Evolutionary conservation across 2,113 vertebrate genomes (phyloP).

Genomic region (Hemiscyllium ocellatum): DNA sequence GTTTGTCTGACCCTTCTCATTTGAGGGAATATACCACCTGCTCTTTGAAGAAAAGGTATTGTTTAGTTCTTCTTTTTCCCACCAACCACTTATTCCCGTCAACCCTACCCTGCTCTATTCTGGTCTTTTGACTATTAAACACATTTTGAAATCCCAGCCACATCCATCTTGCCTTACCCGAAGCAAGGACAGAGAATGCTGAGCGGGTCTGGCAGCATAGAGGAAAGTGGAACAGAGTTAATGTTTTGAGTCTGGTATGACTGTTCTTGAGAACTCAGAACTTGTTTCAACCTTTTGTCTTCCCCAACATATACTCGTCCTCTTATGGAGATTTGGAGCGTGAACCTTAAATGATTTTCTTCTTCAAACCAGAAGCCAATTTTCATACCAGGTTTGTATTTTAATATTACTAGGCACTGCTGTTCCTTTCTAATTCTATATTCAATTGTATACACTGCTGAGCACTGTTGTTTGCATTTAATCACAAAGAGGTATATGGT

Average conservation of each 20-base stretch:
- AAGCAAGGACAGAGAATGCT: too few relatives aligned
- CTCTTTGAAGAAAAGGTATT: too few relatives aligned
- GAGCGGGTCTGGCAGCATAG: too few relatives aligned
- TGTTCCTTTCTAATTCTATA: not conserved
- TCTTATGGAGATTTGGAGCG: not conserved
- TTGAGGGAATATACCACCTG: too few relatives aligned
- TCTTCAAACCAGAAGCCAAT: not conserved
- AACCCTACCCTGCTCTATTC: not conserved
- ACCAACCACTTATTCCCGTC: too few relatives aligned
- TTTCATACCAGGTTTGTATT: not conserved
- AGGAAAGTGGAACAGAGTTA: too few relatives aligned
- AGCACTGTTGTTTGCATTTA: not conserved
- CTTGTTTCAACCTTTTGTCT: too few relatives aligned
- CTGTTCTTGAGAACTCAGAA: too few relatives aligned
- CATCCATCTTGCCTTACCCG: not conserved
- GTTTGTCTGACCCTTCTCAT: too few relatives aligned
- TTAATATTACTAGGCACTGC: not conserved
- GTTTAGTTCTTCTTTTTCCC: too few relatives aligned
- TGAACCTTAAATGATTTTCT: not conserved
- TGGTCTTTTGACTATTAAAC: too few relatives aligned
- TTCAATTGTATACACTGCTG: not conserved
- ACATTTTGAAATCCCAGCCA: not conserved
- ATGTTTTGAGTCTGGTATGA: too few relatives aligned
- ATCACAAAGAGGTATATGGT: not conserved
- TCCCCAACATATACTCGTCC: not conserved